Evolutionary conservation across 2,888 invertebrate genomes (phyloP).

Genomic region (Sphinx pinastri): DNA sequence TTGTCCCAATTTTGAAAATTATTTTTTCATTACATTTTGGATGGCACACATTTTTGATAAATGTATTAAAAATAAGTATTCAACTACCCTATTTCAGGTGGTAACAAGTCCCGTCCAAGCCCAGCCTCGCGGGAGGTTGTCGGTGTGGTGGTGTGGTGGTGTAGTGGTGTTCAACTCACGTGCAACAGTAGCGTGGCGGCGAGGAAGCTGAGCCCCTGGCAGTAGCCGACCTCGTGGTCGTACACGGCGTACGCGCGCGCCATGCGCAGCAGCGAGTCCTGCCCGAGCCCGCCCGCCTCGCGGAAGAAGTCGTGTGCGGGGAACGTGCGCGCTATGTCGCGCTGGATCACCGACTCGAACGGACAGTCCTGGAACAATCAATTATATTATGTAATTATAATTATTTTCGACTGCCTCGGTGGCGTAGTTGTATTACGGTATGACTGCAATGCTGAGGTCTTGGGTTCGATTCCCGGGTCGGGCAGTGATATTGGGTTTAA

Average conservation of each 20-base stretch:
- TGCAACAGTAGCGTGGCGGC: conserved; percentile 98
- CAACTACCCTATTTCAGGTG: too few relatives aligned
- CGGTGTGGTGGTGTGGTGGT: background rate
- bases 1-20: too few relatives aligned
- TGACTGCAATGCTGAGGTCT: too few relatives aligned
- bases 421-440: too few relatives aligned
- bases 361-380: conserved; percentile 89
- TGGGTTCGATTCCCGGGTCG: too few relatives aligned
- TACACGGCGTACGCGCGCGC: conserved; percentile 99
- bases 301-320: conserved; percentile 99
- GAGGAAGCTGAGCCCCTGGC: conserved; percentile 98
- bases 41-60: too few relatives aligned
- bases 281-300: conserved; percentile 96
- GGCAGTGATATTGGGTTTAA: too few relatives aligned
- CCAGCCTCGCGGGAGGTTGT: too few relatives aligned
- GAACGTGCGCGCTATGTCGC: conserved; percentile 99
- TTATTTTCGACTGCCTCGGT: too few relatives aligned
- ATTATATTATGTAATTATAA: background rate
- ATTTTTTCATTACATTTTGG: too few relatives aligned
- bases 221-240: conserved; percentile 99
- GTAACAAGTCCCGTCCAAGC: too few relatives aligned
- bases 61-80: too few relatives aligned
- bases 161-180: conserved; percentile 86
- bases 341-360: conserved; percentile 96
- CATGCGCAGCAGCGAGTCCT: conserved; percentile 97